Evolutionary conservation across 2,797 vertebrate genomes (phyloP).

Genomic region (Helarctos malayanus): DNA sequence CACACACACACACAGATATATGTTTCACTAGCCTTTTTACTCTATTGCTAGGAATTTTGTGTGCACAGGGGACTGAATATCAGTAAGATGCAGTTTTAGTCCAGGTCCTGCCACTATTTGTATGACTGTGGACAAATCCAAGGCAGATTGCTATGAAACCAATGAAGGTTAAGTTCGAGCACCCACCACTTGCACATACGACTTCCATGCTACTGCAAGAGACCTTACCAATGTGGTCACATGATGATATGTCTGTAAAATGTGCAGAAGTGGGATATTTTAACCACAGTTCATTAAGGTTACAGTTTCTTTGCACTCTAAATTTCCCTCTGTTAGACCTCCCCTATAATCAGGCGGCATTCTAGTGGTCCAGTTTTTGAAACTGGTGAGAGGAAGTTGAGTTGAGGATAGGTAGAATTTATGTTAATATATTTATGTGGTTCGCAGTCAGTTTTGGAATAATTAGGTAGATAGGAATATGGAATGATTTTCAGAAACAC

Average conservation of each 20-base stretch:
- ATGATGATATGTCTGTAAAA: neutral
- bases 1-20: neutral
- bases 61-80: neutral
- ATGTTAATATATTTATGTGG: neutral
- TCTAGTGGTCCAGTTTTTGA: neutral
- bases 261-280: neutral
- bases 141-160: neutral
- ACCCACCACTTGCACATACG: neutral
- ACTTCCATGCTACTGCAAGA: neutral
- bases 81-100: neutral
- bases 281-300: neutral
- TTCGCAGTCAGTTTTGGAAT: neutral
- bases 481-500: neutral
- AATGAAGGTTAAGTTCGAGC: neutral
- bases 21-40: neutral
- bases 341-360: neutral
- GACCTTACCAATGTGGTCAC: neutral
- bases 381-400: neutral
- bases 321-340: neutral
- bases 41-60: neutral
- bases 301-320: neutral
- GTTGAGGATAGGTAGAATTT: neutral
- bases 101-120: neutral
- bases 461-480: neutral
- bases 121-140: neutral